A percentile compares a stretch with the other conserved stretches of the same genome.
These are phyloP conservation scores for Coregonus sp. DNA, from an alignment of 2,797 vertebrate genomes.

Conservation along the genomic window DNA sequence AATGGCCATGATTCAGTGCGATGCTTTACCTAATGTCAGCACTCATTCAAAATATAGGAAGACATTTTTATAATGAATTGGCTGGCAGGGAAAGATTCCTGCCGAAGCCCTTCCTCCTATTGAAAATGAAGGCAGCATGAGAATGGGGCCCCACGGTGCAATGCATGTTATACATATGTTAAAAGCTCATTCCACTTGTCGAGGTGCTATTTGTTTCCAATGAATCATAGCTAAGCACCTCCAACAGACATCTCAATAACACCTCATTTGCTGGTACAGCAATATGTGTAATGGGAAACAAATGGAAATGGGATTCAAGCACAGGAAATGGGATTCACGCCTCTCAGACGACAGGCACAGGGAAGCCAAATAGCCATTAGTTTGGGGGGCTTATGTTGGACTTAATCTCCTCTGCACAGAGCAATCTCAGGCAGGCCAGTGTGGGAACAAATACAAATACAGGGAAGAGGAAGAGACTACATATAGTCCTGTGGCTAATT, in stretches of 20 bases:
- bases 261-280: slow-evolving; percentile 40
- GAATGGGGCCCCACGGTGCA: not conserved
- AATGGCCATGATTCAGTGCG: not conserved
- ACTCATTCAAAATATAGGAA: not conserved
- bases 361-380: slow-evolving; percentile 29
- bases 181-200: slow-evolving; percentile 35
- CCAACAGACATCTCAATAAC: slow-evolving; percentile 38
- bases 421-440: slow-evolving; percentile 5
- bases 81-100: not conserved
- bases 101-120: not conserved
- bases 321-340: not conserved
- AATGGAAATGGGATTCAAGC: slow-evolving; percentile 35
- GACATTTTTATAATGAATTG: not conserved
- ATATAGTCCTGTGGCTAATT: not conserved
- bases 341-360: slow-evolving; percentile 6
- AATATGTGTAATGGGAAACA: slow-evolving; percentile 38
- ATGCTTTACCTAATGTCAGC: not conserved
- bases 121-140: not conserved
- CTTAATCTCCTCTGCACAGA: not conserved
- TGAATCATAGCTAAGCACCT: slow-evolving; percentile 43
- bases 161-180: slow-evolving; percentile 33
- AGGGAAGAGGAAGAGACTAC: not conserved
- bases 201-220: slow-evolving; percentile 31
- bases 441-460: slow-evolving; percentile 1
- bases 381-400: not conserved